Evolutionary conservation across 2,888 invertebrate genomes (phyloP).

Genomic region (Alcis repandata): DNA sequence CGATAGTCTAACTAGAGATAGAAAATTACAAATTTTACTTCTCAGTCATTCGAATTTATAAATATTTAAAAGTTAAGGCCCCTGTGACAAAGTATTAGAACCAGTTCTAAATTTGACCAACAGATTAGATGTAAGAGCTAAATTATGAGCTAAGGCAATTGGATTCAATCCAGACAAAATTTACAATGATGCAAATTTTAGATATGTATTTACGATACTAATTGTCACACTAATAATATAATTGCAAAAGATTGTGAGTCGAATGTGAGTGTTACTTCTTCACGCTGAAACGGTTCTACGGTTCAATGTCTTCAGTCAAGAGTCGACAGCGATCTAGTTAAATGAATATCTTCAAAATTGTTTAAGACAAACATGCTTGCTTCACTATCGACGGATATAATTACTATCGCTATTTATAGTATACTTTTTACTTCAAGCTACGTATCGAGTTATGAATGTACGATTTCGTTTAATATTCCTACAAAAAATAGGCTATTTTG

Average conservation of each 20-base stretch:
- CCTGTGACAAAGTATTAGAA: constrained; percentile 45
- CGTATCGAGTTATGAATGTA: not conserved
- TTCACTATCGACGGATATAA: too few species aligned
- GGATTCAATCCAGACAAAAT: constrained; percentile 42
- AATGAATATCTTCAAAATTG: too few species aligned
- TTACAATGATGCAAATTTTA: not conserved
- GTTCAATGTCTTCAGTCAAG: too few species aligned
- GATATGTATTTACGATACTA: constrained; percentile 3
- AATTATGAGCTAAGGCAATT: constrained; percentile 20
- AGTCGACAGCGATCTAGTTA: too few species aligned
- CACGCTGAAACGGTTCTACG: too few species aligned
- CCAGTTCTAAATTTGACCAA: constrained; percentile 26
- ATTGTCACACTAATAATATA: not conserved
- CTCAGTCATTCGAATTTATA: constrained; percentile 54
- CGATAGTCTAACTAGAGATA: constrained; percentile 72
- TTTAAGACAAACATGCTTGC: too few species aligned
- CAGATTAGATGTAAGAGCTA: constrained; percentile 21
- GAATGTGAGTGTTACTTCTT: too few species aligned
- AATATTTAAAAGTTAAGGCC: constrained; percentile 45
- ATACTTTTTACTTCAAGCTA: not conserved
- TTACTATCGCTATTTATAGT: not conserved
- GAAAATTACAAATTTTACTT: constrained; percentile 48
- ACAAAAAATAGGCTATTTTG: not conserved
- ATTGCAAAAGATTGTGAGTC: not conserved
- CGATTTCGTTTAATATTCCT: not conserved